Conservation (phyloP, 2,113 vertebrate genomes). For the Monopterus albus region DNA sequence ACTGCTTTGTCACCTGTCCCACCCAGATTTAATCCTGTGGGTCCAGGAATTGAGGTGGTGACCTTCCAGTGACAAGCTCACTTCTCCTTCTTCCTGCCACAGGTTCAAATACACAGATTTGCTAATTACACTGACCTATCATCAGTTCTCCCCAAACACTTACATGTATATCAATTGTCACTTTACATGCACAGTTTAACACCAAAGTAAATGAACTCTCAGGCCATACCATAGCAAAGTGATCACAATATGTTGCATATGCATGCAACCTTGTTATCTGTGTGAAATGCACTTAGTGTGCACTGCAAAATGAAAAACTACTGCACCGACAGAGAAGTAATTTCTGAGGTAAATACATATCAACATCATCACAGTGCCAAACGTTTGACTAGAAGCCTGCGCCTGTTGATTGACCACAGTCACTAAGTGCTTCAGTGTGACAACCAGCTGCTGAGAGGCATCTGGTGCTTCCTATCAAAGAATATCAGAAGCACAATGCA, state of each 20-base stretch:
- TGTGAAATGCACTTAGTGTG: neutral
- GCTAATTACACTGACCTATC: conserved; percentile 3
- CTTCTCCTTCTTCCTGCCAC: neutral
- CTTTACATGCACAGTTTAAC: neutral
- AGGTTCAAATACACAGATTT: neutral
- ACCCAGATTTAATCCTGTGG: no score
- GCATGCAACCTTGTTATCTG: no score
- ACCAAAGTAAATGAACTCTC: neutral
- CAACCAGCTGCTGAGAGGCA: conserved; percentile 34
- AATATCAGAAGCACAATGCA: neutral
- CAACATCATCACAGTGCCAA: conserved; percentile 23
- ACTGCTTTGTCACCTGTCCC: no score
- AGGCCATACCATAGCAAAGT: neutral
- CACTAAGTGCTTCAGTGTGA: conserved; percentile 34
- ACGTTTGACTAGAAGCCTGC: conserved; percentile 29
- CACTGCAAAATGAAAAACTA: conserved; percentile 33
- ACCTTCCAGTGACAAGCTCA: no score
- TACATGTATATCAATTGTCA: neutral
- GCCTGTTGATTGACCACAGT: conserved; percentile 41
- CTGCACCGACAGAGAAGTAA: neutral
- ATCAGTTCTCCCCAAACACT: neutral
- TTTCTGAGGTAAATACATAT: conserved; percentile 46
- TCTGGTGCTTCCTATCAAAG: conserved; percentile 38
- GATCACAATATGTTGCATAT: neutral
- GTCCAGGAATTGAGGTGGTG: no score